Evolutionary conservation across 1,140 invertebrate species (phyloP).

Genomic region (Saccostrea cuccullata): DNA sequence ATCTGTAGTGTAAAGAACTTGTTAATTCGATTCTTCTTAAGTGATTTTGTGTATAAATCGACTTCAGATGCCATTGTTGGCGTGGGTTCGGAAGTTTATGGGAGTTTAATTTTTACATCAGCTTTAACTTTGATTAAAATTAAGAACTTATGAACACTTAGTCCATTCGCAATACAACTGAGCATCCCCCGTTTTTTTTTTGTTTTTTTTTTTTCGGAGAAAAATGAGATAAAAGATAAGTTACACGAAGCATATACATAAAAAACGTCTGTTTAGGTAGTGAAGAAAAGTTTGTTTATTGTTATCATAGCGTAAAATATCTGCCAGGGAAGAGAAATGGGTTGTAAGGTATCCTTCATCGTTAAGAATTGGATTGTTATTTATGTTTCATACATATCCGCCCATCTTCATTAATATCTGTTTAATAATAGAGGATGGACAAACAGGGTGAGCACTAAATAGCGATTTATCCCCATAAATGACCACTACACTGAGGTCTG

Average conservation of each 20-base stretch:
- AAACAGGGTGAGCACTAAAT: background rate
- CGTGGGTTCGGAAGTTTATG: background rate
- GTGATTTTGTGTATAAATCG: background rate
- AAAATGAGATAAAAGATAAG: background rate
- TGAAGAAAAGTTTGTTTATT: background rate
- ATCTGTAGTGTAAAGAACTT: background rate
- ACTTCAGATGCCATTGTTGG: background rate
- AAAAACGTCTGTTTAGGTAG: background rate
- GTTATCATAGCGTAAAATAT: background rate
- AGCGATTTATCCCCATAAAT: background rate
- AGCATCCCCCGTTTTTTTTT: too few relatives aligned
- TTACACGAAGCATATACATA: background rate
- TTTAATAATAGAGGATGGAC: constrained; percentile 15
- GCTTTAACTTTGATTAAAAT: background rate
- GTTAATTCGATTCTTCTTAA: background rate
- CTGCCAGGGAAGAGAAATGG: background rate
- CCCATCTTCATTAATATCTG: constrained; percentile 16
- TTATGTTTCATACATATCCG: constrained; percentile 25
- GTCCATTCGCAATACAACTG: background rate
- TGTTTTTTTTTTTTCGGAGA: background rate
- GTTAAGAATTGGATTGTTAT: background rate
- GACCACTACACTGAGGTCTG: background rate
- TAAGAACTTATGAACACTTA: background rate
- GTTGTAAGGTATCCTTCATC: background rate
- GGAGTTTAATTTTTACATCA: background rate